Evolutionary conservation across 2,797 vertebrate genomes (phyloP), one percentile per base, ranked within the genome.

Genomic region (Spheniscus humboldti): DNA sequence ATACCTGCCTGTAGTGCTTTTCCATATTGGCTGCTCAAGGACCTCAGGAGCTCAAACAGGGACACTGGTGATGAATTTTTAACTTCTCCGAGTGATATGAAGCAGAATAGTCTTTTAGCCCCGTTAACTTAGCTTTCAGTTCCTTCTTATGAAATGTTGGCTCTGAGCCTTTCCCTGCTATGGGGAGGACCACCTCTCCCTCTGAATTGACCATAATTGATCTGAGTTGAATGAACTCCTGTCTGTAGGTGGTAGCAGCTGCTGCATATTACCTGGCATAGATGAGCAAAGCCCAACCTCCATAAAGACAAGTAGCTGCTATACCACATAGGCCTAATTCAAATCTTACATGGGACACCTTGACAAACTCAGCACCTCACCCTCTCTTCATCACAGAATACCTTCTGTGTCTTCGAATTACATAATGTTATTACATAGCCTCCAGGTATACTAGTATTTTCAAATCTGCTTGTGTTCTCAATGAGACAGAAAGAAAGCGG

Each of bases 41-140:
- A 27, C 16, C 10, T 86, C 13, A 18, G 71, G 30, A 41, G 15
- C 48, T 37, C 10, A 33, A 20, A 1, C 13, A 5, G 5, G 35
- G 13, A 20, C 7, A 4, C 10, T 25, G 30, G 25, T 22, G 33
- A 18, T 41, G 37, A 81, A 13, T 7, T 39, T 27, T 2, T 27
- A 41, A 10, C 8, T 35, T 33, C n/a, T 33, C 31, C 30, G 41
- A 50, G 50, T 7, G 18, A 18, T 22, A 3, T 18, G 9, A 37
- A 53, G 22, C 25, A 31, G 5, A 35, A 31, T 13, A 28, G 15
- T 5, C 5, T n/a, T 56, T 33, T 24, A 52, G 15, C 14, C 1
- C 10, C 0, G 0, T 52, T 27, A 35, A 10, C 22, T 7, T 13
- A n/a, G 24, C 7, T 77, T 60, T 41, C 11, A 18, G 25, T 35